Conservation (phyloP, 1,140 invertebrate genomes). For the Whitmania pigra region DNA sequence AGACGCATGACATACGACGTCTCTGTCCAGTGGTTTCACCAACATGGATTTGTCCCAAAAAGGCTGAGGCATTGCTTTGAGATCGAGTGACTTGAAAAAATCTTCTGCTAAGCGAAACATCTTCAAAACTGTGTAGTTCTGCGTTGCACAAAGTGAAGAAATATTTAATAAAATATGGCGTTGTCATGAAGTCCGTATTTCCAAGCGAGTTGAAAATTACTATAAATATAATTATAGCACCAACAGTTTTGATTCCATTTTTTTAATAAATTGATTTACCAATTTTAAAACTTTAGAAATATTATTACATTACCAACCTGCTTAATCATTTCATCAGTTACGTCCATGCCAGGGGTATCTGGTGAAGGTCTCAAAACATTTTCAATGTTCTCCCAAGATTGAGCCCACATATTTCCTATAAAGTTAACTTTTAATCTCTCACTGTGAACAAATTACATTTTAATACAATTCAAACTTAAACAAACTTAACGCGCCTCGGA, state of each 20-base stretch:
- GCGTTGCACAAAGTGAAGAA: slow-evolving; percentile 17
- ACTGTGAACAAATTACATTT: too few relatives aligned
- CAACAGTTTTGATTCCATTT: too few relatives aligned
- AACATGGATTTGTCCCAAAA: slow-evolving; percentile 50
- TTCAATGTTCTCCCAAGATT: slow-evolving; percentile 54
- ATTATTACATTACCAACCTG: slow-evolving; percentile 18
- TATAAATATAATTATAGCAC: too few relatives aligned
- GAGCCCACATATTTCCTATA: slow-evolving; percentile 63
- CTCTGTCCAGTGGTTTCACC: slow-evolving; percentile 49
- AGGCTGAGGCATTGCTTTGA: slow-evolving; percentile 59
- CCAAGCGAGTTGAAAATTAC: too few relatives aligned
- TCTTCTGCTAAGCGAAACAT: slow-evolving; percentile 61
- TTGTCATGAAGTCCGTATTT: too few relatives aligned
- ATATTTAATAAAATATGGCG: too few relatives aligned
- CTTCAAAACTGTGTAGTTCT: slow-evolving; percentile 61
- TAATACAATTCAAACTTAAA: too few relatives aligned
- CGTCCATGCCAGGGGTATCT: slow-evolving; percentile 30
- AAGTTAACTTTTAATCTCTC: too few relatives aligned
- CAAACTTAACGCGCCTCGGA: too few relatives aligned
- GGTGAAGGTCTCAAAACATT: slow-evolving; percentile 31
- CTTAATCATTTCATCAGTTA: slow-evolving; percentile 27
- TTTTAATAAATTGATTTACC: too few relatives aligned
- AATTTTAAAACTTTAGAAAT: too few relatives aligned
- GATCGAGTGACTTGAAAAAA: slow-evolving; percentile 75
- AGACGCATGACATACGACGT: slow-evolving; percentile 72